These are phyloP conservation scores for Thalassarche chlororhynchos DNA, from an alignment of 2,113 vertebrate genomes.

Conservation along the genomic window DNA sequence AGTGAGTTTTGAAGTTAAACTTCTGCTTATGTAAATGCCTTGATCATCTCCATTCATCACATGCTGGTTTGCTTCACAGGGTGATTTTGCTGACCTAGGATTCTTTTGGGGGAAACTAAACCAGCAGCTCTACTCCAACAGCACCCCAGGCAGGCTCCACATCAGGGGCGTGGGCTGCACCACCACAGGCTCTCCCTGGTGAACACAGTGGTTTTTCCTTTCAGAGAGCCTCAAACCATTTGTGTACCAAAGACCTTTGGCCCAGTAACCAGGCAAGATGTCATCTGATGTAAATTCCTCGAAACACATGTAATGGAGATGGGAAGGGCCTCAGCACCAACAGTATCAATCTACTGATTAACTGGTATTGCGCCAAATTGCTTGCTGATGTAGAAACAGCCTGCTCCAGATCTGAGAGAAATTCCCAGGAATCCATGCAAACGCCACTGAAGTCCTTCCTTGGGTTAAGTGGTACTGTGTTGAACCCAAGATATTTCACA, in stretches of 20 bases:
- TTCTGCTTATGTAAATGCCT: neutral
- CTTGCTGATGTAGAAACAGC: neutral
- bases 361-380: neutral
- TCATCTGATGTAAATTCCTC: neutral
- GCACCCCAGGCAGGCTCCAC: neutral
- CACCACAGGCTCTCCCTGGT: neutral
- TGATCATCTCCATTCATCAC: neutral
- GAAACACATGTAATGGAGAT: neutral
- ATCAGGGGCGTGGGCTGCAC: neutral
- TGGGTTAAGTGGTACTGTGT: neutral
- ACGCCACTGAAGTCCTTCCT: neutral
- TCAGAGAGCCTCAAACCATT: neutral
- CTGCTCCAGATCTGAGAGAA: neutral
- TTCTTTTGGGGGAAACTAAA: neutral
- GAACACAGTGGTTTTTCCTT: neutral
- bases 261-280: neutral
- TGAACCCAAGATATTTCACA: neutral
- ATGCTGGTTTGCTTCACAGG: neutral
- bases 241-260: neutral
- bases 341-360: neutral
- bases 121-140: neutral
- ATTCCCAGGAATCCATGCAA: neutral
- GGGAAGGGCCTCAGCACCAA: neutral
- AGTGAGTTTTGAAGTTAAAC: neutral
- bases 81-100: neutral